Evolutionary conservation across 2,888 invertebrate species (phyloP), one percentile per base, ranked within the genome.

Genomic region (Coenonympha arcania): DNA sequence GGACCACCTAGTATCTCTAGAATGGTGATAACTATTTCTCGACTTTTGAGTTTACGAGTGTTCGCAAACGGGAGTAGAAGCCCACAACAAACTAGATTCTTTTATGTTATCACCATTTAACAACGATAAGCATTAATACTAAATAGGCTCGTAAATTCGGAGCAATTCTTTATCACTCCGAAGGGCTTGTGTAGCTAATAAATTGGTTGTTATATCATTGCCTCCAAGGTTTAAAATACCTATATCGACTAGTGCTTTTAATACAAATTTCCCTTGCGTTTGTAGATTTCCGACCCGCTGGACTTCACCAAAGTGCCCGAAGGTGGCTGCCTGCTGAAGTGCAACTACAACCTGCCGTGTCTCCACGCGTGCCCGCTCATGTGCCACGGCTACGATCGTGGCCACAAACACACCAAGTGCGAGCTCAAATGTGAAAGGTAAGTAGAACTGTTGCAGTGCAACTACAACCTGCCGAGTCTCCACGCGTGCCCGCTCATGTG

Each of bases 401-500:
- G 82, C 0, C 92, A 92, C 61, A 19, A 44, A 1, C 39, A 60
- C 0, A 84, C 82, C 15, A 70, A 69, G 49, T 91, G 91, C 64
- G 63, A 53, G 18, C 65, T 78, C 54, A 64, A 64, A 18, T 91
- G 90, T 64, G 75, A 73, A 59, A 88, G 79, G 89, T 89, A 65
- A 65, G 66, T 18, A n/a, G n/a, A n/a, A n/a, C n/a, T n/a, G n/a
- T n/a, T 65, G 33, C 69, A 71, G 13, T 93, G 93, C 65, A 75
- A 80, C 13, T 61, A 63, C 30, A 64, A 68, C 2, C 67, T 91
- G 36, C 48, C 59, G 1, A 93, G 93, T 66, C 90, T 89, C 0
- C 93, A 93, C 68, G 62, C 58, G 2, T 93, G 93, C 69, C 70
- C 70, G 1, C 73, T 77, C 28, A 61, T 87, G 9, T 93, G 93